Evolutionary conservation across 1,140 invertebrate species (phyloP), one percentile per base, ranked within the genome.

Genomic region (Bathynomus jamesi): DNA sequence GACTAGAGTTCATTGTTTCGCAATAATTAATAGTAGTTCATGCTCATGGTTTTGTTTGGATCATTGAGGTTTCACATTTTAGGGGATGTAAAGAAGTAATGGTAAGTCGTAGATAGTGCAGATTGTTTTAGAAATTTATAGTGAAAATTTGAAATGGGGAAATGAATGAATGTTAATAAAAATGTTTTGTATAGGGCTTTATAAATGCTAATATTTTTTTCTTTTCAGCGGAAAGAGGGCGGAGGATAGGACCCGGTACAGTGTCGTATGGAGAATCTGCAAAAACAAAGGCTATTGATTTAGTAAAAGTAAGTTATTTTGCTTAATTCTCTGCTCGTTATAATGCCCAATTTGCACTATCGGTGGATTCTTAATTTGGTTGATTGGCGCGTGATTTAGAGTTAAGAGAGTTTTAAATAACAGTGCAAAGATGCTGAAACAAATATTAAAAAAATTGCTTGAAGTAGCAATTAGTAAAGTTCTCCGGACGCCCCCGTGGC

Each of bases 271-370:
- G 70, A 0, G 62, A 68, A 67, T 53, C 40, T 53, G 65, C 30
- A 74, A 74, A 68, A 74, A 69, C 25, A 84, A 84, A 78, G 84
- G 83, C 83, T 27, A 83, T 85, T 78, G 84, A 85, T 76, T 83
- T 83, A 1, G 74, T 85, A 5, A 85, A 85, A 79, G 83, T 82
- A 74, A 78, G 76, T 61, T 68, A 70, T 67, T 28, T 7, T 13
- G 1, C 17, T 27, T 64, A 4, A 24, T 8, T 27, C 21, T 27
- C 21, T 64, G 25, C 28, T 28, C 3, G 2, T 4, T 21, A 28
- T 24, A 24, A 24, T 21, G 10, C n/a, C 28, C 13, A 21, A 8
- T 27, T 24, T 24, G 28, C n/a, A n/a, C n/a, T n/a, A n/a, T n/a
- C n/a, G n/a, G n/a, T n/a, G n/a, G n/a, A n/a, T n/a, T n/a, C n/a